Conservation (phyloP, 1,140 invertebrate species). For the Bacillus rossius region DNA sequence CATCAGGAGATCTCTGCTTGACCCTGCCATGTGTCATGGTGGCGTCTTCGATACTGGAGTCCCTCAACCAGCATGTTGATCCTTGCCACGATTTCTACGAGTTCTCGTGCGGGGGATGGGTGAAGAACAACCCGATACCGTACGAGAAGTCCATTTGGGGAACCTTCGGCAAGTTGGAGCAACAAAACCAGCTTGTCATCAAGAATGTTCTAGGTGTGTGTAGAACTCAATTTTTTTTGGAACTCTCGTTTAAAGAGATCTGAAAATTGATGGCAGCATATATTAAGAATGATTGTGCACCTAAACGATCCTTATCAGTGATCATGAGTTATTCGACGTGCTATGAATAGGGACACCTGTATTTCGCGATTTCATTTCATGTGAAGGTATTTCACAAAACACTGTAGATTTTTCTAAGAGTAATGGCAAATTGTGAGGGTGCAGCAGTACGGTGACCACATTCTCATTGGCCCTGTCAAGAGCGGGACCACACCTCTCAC, state of each 20-base stretch:
- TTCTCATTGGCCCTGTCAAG: no score
- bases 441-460: no score
- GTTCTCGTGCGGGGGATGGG: slow-evolving; percentile 91
- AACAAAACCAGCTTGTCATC: slow-evolving; percentile 89
- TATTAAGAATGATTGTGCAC: no score
- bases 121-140: slow-evolving; percentile 86
- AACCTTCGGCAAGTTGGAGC: slow-evolving; percentile 89
- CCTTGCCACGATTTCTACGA: slow-evolving; percentile 95
- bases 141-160: slow-evolving; percentile 91
- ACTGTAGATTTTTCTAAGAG: no score
- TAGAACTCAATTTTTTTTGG: no score
- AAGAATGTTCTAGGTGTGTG: slow-evolving; percentile 77
- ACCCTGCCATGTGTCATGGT: slow-evolving; percentile 81
- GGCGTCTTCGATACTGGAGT: slow-evolving; percentile 75
- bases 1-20: slow-evolving; percentile 61
- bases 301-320: background rate
- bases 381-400: no score
- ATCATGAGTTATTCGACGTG: background rate
- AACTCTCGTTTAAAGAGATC: no score
- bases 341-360: background rate
- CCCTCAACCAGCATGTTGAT: slow-evolving; percentile 71
- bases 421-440: no score
- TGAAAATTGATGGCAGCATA: no score
- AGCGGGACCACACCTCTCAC: no score
- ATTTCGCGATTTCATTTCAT: no score